A percentile compares a stretch with the other conserved stretches of the same genome.
These are phyloP conservation scores for Sakesphorus luctuosus DNA, from an alignment of 2,113 vertebrate genomes.

Conservation along the genomic window DNA sequence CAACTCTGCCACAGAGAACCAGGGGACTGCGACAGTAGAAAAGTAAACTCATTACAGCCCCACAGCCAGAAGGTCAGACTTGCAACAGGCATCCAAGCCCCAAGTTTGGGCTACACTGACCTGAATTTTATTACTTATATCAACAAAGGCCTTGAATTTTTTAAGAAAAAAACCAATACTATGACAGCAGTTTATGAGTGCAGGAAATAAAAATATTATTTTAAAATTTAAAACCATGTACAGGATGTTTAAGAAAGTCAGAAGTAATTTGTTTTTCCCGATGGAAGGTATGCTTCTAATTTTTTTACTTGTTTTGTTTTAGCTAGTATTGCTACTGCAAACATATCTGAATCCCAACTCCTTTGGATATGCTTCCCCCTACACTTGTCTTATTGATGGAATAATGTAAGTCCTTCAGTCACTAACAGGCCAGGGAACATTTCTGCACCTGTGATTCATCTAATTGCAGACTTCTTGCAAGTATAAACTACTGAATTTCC, in stretches of 20 bases:
- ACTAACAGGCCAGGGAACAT: not conserved
- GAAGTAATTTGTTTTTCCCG: not conserved
- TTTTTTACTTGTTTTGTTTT: not conserved
- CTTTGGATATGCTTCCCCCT: not conserved
- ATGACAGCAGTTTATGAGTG: not conserved
- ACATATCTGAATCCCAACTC: not conserved
- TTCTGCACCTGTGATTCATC: not conserved
- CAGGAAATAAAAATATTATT: not conserved
- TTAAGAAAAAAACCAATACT: not conserved
- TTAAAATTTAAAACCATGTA: not conserved
- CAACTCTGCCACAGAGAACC: not conserved
- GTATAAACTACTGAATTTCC: not conserved
- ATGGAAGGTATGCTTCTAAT: accelerated
- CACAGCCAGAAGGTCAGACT: not conserved
- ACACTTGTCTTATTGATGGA: not conserved
- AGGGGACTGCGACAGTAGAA: not conserved
- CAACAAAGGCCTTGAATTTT: not conserved
- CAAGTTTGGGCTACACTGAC: not conserved
- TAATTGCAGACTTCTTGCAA: not conserved
- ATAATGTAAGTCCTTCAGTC: not conserved
- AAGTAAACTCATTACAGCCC: not conserved
- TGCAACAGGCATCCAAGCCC: not conserved
- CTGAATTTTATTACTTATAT: not conserved
- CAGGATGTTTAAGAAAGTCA: not conserved
- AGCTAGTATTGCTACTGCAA: not conserved